Conservation (phyloP, 2,113 vertebrate genomes). For the Fulica atra region DNA sequence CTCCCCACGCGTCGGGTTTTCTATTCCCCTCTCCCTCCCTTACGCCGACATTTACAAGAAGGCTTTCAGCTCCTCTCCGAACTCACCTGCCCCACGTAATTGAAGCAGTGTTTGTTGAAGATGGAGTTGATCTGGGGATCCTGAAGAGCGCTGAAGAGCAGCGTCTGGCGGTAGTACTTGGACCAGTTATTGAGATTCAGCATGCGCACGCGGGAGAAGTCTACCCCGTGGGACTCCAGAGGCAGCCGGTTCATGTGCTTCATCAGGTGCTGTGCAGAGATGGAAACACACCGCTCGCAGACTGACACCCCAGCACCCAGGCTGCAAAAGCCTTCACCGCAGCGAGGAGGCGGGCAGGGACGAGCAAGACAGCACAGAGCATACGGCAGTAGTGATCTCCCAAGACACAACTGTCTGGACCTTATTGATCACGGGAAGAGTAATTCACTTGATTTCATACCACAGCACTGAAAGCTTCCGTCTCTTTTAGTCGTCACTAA, state of each 20-base stretch:
- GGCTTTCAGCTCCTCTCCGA: neutral
- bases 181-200: slow-evolving; percentile 92
- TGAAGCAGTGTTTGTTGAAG: slow-evolving; percentile 89
- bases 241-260: slow-evolving; percentile 92
- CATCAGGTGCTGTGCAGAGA: slow-evolving; percentile 84
- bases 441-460: neutral
- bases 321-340: neutral
- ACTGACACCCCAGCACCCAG: neutral
- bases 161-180: slow-evolving; percentile 88
- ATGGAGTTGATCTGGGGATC: slow-evolving; percentile 92
- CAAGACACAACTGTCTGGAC: neutral
- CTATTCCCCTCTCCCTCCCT: neutral
- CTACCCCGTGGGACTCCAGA: slow-evolving; percentile 89
- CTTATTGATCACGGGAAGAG: neutral
- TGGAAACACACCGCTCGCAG: neutral
- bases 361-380: neutral
- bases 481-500: neutral
- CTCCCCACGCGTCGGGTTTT: accelerated
- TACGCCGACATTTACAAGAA: neutral
- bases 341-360: neutral
- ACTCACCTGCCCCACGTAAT: slow-evolving; percentile 89
- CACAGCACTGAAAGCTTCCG: neutral
- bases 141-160: slow-evolving; percentile 90
- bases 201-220: slow-evolving; percentile 95
- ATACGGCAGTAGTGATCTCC: neutral